Evolutionary conservation across 2,888 invertebrate species (phyloP).

Genomic region (Ennomos quercinarius): DNA sequence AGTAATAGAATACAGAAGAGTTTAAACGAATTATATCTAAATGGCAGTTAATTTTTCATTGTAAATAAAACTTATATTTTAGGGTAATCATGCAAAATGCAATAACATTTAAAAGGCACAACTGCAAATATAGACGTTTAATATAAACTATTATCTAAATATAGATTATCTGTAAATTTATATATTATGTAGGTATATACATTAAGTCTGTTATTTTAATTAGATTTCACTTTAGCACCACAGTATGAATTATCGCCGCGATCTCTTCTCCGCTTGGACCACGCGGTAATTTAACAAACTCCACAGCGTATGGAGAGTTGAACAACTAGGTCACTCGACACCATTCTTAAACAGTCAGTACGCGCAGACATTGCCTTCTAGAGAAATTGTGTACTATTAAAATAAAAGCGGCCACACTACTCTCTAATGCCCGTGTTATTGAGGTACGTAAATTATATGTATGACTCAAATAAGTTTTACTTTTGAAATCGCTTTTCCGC

Average conservation of each 20-base stretch:
- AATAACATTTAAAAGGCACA: too few relatives aligned
- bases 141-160: too few relatives aligned
- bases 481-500: constrained; percentile 25
- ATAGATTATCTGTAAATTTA: too few relatives aligned
- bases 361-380: constrained; percentile 32
- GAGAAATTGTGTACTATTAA: constrained; percentile 29
- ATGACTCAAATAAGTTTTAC: constrained; percentile 15
- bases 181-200: too few relatives aligned
- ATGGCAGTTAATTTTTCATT: too few relatives aligned
- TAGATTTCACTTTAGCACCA: too few relatives aligned
- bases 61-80: too few relatives aligned
- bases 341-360: constrained; percentile 22
- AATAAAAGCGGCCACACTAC: constrained; percentile 20
- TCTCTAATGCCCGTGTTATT: constrained; percentile 23
- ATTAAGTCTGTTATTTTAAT: too few relatives aligned
- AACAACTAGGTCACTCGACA: constrained; percentile 51
- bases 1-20: too few relatives aligned
- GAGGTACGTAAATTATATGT: constrained; percentile 10
- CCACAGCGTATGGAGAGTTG: constrained; percentile 46
- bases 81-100: too few relatives aligned
- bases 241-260: background rate
- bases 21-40: too few relatives aligned
- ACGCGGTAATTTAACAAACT: constrained; percentile 21
- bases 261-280: background rate
- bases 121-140: too few relatives aligned